Evolutionary conservation across 2,888 invertebrate species (phyloP), one percentile per base, ranked within the genome.

Genomic region (Seira ritae): DNA sequence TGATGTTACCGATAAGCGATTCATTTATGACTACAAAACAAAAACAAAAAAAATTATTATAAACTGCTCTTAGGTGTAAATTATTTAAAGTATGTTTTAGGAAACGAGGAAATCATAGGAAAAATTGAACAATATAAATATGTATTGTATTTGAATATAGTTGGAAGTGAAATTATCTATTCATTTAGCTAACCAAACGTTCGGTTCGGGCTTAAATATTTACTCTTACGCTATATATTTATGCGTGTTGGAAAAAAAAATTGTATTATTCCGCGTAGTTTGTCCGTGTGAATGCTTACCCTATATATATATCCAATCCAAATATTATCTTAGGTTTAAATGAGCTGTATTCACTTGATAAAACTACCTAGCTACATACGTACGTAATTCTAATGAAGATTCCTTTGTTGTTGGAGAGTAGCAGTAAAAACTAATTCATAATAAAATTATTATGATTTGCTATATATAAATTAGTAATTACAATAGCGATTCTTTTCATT

Each of bases 351-450:
- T 42, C 42, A 42, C 12, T 42, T n/a, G n/a, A n/a, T n/a, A n/a
- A n/a, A n/a, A n/a, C n/a, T n/a, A n/a, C n/a, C n/a, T n/a, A n/a
- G n/a, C n/a, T n/a, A n/a, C n/a, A n/a, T n/a, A n/a, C n/a, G 42
- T n/a, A 62, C 15, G 20, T 19, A 62, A 4, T 8, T 62, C 62
- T 62, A 20, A 15, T 22, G 67, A 67, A 23, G 67, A 67, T 67
- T 62, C 62, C 15, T 62, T 19, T n/a, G 20, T 19, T 19, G 10
- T 10, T 20, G 6, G 4, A 62, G 20, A 62, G 62, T 62, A 6
- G 15, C 50, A 46, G 15, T 46, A 46, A 46, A 46, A 10, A 10
- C 10, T 10, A 46, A 46, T 15, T 62, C 4, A 62, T 20, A 19
- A 42, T 42, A 42, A 42, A 42, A 12, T 42, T 42, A 12, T 42